Conservation (phyloP, 2,797 vertebrate genomes). For the Centroberyx gerrardi region DNA sequence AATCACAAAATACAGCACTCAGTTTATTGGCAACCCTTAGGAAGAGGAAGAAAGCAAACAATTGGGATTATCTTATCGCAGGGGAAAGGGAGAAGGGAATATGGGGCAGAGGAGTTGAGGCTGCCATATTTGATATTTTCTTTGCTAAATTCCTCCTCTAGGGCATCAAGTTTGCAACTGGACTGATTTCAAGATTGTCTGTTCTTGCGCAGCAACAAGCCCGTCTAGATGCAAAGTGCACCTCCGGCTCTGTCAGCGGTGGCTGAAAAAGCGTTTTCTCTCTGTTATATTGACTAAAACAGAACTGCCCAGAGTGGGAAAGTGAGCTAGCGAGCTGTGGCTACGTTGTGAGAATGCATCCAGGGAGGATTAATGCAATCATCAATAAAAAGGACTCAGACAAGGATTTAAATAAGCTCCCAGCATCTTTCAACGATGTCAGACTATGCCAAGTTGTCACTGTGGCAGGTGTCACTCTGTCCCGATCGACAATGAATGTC, state of each 20-base stretch:
- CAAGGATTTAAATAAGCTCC: constrained; percentile 40
- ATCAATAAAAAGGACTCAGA: constrained; percentile 37
- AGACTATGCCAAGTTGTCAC: constrained; percentile 75
- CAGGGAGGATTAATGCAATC: constrained; percentile 54
- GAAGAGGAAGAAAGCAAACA: constrained; percentile 67
- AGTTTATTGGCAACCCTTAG: constrained; percentile 42
- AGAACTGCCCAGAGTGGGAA: constrained; percentile 32
- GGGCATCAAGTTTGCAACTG: constrained; percentile 61
- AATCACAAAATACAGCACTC: constrained; percentile 41
- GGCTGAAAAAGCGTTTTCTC: constrained; percentile 55
- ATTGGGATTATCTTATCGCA: constrained; percentile 66
- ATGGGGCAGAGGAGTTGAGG: constrained; percentile 37
- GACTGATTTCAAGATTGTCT: constrained; percentile 65
- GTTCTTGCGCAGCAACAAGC: constrained; percentile 58
- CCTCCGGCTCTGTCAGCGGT: constrained; percentile 47
- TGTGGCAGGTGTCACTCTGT: constrained; percentile 61
- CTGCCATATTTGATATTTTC: constrained; percentile 67
- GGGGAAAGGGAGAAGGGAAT: constrained; percentile 49
- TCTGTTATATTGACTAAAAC: constrained; percentile 61
- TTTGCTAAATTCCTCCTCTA: constrained; percentile 55
- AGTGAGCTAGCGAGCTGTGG: constrained; percentile 29
- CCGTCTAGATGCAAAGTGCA: constrained; percentile 59
- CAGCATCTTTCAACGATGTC: constrained; percentile 21
- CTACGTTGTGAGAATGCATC: constrained; percentile 44
- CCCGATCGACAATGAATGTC: constrained; percentile 56